Conservation (phyloP, 2,888 invertebrate genomes). For the Helicoverpa assulta region DNA sequence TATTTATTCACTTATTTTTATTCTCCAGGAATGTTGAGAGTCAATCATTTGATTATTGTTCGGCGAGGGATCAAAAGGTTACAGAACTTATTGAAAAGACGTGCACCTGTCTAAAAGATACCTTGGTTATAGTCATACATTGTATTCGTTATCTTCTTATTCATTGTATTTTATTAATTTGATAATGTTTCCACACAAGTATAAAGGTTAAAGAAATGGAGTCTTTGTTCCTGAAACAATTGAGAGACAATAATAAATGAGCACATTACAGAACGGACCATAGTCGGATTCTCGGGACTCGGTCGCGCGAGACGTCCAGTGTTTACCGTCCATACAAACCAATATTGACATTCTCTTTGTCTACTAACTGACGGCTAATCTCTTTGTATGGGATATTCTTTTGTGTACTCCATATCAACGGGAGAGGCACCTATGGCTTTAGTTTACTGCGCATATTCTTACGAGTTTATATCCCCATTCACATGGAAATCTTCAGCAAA, state of each 20-base stretch:
- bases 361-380: slow-evolving; percentile 84
- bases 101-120: background rate
- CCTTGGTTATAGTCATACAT: background rate
- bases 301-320: slow-evolving; percentile 74
- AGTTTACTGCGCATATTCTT: slow-evolving; percentile 19
- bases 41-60: slow-evolving; percentile 27
- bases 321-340: slow-evolving; percentile 84
- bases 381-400: slow-evolving; percentile 81
- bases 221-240: slow-evolving; percentile 80
- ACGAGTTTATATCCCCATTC: slow-evolving; percentile 11
- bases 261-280: slow-evolving; percentile 67
- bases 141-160: background rate
- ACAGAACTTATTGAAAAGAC: slow-evolving; percentile 6
- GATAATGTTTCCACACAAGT: slow-evolving; percentile 16
- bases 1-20: slow-evolving; percentile 69
- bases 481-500: slow-evolving; percentile 12
- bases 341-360: slow-evolving; percentile 88
- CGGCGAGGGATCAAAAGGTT: slow-evolving; percentile 10
- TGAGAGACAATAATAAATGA: slow-evolving; percentile 69
- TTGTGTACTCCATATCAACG: slow-evolving; percentile 70
- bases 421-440: slow-evolving; percentile 59
- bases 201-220: slow-evolving; percentile 57
- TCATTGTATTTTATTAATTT: background rate
- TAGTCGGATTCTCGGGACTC: slow-evolving; percentile 81
- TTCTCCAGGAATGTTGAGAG: slow-evolving; percentile 51